phyloP scores from a whole-genome alignment of 2,113 vertebrate genomes.

The Dermatemys mawii region DNA sequence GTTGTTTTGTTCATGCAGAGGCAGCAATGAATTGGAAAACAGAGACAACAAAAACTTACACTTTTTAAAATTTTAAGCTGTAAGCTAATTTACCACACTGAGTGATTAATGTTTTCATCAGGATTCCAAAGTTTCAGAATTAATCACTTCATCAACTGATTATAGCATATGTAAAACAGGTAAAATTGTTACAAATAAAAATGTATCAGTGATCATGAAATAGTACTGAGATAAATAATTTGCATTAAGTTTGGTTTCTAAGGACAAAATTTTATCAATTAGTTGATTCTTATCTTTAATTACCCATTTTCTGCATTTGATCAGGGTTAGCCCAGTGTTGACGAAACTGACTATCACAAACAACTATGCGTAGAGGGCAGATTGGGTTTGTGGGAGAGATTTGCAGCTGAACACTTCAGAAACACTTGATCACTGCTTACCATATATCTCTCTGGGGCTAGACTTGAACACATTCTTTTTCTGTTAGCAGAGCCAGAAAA shows the following conservation, averaged over 20 bases:
- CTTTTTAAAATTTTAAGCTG: slow-evolving; percentile 47
- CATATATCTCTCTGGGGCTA: neutral
- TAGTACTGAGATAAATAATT: neutral
- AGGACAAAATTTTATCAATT: neutral
- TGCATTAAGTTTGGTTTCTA: neutral
- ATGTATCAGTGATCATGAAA: neutral
- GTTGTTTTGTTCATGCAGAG: slow-evolving; percentile 66
- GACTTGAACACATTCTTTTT: neutral
- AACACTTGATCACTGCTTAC: neutral
- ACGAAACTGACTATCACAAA: neutral
- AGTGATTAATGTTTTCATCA: slow-evolving; percentile 67
- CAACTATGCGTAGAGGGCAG: neutral
- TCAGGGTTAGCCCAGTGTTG: neutral
- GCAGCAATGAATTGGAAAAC: slow-evolving; percentile 61
- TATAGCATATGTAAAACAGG: slow-evolving; percentile 25
- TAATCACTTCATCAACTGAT: slow-evolving; percentile 66
- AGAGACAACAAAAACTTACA: slow-evolving; percentile 58
- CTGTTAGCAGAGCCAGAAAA: neutral
- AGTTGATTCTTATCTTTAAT: neutral
- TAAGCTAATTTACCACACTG: slow-evolving; percentile 61
- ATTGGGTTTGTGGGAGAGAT: neutral
- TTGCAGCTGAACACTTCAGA: neutral
- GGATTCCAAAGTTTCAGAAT: slow-evolving; percentile 54
- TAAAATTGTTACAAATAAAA: slow-evolving; percentile 44
- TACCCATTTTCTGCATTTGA: neutral